Percentiles rank a stretch among this genome's conserved stretches.
Evolutionary conservation across 2,113 vertebrate genomes (phyloP).

Genomic region (Phyllostomus discolor): DNA sequence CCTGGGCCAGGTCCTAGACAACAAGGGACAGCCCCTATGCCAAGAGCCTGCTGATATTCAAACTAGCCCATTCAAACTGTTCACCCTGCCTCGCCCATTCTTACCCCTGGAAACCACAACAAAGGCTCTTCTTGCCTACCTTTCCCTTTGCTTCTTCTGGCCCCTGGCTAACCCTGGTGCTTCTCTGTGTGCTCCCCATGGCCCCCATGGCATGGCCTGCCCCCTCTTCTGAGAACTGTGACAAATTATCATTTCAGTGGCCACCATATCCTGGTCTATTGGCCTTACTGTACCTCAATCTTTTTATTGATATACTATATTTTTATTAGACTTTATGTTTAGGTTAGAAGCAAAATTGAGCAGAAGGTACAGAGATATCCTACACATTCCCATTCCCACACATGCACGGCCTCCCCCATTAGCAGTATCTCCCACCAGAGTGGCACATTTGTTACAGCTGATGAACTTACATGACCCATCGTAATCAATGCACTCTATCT

Average conservation of each 20-base stretch:
- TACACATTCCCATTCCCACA: too few relatives aligned
- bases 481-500: background rate
- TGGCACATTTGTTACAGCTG: background rate
- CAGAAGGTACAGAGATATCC: background rate
- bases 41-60: background rate
- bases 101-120: background rate
- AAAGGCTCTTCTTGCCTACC: background rate
- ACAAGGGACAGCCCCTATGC: background rate
- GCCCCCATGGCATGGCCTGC: background rate
- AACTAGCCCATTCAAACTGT: background rate
- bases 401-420: too few relatives aligned
- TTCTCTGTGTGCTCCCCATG: background rate
- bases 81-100: background rate
- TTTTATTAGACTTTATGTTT: background rate
- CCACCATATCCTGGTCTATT: background rate
- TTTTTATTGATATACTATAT: background rate
- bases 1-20: background rate
- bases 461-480: background rate
- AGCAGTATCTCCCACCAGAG: background rate
- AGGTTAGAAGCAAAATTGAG: background rate
- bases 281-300: background rate
- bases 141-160: background rate
- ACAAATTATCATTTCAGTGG: background rate
- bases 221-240: background rate
- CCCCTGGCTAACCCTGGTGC: background rate